Percentiles rank a stretch among this genome's conserved stretches.
phyloP scores from a whole-genome alignment of 1,140 invertebrate genomes.

The Caenorhabditis briggsae region DNA sequence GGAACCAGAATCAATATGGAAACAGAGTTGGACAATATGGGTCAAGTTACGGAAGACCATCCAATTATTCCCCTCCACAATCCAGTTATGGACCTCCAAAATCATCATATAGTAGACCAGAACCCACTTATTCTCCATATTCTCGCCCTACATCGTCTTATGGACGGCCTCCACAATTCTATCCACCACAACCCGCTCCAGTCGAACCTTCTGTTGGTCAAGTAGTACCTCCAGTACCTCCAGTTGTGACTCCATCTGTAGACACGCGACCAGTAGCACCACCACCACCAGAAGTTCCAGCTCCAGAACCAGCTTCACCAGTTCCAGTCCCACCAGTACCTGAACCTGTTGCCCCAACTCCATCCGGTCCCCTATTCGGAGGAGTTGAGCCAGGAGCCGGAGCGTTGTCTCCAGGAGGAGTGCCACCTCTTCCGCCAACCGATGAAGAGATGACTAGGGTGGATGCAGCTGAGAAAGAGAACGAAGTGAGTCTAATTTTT shows the following conservation, averaged over 20 bases:
- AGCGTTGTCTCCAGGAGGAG: background rate
- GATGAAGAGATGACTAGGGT: conserved; percentile 43
- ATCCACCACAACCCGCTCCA: conserved; percentile 12
- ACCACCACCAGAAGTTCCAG: background rate
- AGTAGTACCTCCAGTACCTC: background rate
- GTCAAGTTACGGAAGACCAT: conserved; percentile 11
- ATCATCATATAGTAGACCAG: conserved; percentile 11
- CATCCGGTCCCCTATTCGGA: conserved; percentile 18
- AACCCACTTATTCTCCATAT: conserved; percentile 24
- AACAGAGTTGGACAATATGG: background rate
- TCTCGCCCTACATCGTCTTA: conserved; percentile 19
- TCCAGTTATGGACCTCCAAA: background rate
- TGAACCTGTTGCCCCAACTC: conserved; percentile 6
- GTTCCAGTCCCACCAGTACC: background rate
- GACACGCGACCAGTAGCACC: no score
- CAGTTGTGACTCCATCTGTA: background rate
- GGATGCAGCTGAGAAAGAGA: conserved; percentile 35
- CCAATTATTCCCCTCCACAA: background rate
- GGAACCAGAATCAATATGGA: conserved; percentile 17
- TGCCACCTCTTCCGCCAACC: background rate
- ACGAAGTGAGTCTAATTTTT: background rate
- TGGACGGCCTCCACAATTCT: conserved; percentile 2
- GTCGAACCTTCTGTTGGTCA: background rate
- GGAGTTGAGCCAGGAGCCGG: conserved; percentile 44
- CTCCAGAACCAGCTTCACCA: background rate